phyloP scores from a whole-genome alignment of 2,113 vertebrate genomes.

The Syngnathus scovelli region DNA sequence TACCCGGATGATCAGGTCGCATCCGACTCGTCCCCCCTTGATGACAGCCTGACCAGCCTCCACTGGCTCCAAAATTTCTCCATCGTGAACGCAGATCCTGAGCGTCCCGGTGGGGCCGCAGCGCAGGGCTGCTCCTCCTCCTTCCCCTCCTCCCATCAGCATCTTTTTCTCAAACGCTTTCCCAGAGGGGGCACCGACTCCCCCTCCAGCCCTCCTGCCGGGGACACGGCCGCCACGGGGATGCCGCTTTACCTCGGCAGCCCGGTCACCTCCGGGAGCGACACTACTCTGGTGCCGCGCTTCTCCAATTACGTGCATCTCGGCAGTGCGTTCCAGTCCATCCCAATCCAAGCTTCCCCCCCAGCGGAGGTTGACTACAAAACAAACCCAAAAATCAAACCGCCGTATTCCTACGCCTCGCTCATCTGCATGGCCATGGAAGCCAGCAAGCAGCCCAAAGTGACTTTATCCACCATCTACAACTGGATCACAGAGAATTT shows the following conservation, averaged over 20 bases:
- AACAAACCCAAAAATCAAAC: conserved; percentile 75
- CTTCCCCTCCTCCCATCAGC: conserved; percentile 56
- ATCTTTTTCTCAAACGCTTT: conserved; percentile 57
- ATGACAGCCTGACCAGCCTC: conserved; percentile 82
- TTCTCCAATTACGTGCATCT: conserved; percentile 45
- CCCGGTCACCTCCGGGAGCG: conserved; percentile 65
- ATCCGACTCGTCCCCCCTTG: conserved; percentile 59
- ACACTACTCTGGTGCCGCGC: conserved; percentile 37
- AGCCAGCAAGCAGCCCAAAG: conserved; percentile 78
- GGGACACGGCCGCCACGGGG: conserved; percentile 74
- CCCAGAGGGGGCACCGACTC: conserved; percentile 64
- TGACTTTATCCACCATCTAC: conserved; percentile 81
- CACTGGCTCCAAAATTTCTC: conserved; percentile 86
- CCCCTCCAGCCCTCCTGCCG: conserved; percentile 77
- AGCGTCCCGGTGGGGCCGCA: conserved; percentile 51
- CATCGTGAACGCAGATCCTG: conserved; percentile 72
- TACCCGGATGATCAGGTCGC: conserved; percentile 61
- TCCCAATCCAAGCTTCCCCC: conserved; percentile 54
- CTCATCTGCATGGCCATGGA: conserved; percentile 86
- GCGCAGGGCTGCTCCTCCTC: conserved; percentile 52
- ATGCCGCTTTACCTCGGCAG: conserved; percentile 69
- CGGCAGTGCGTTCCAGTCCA: conserved; percentile 31
- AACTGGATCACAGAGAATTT: conserved; percentile 83
- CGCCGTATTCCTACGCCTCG: conserved; percentile 80
- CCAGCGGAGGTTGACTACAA: conserved; percentile 74